These are phyloP conservation scores for Tetragnatha montana DNA, from an alignment of 2,888 invertebrate species.

Conservation along the genomic window DNA sequence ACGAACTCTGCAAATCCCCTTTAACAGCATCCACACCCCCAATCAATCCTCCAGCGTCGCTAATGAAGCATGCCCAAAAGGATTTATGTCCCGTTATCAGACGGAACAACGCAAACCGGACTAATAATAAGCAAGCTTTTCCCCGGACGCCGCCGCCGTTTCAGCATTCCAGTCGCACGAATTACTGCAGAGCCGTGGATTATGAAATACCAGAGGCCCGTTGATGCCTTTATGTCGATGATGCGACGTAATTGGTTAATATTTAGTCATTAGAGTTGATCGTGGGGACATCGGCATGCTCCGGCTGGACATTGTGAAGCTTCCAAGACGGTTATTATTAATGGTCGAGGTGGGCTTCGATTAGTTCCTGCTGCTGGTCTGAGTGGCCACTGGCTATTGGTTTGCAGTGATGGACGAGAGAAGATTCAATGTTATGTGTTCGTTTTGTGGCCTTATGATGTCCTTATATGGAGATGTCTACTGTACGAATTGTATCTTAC, in stretches of 20 bases:
- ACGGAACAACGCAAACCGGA: not conserved
- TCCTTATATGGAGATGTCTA: no score
- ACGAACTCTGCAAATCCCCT: no score
- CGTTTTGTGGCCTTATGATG: no score
- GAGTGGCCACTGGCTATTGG: conserved; percentile 12
- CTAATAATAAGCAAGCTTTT: not conserved
- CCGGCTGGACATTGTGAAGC: not conserved
- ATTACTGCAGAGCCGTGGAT: not conserved
- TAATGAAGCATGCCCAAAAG: not conserved
- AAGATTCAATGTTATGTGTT: conserved; percentile 1
- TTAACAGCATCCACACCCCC: not conserved
- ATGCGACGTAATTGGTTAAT: conserved; percentile 19
- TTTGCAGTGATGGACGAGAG: conserved; percentile 7
- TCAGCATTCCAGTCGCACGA: not conserved
- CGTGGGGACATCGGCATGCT: not conserved
- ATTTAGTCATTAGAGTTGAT: conserved; percentile 36
- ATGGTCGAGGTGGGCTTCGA: conserved; percentile 16
- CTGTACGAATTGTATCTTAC: no score
- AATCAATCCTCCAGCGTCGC: not conserved
- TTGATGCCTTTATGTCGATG: not conserved
- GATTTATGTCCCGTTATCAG: not conserved
- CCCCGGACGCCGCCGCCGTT: not conserved
- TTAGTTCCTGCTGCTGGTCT: conserved; percentile 11
- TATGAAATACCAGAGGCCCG: not conserved
- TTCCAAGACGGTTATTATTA: conserved; percentile 5